These are phyloP conservation scores for Misgurnus mizolepis DNA, from an alignment of 2,113 vertebrate species.

Conservation along the genomic window DNA sequence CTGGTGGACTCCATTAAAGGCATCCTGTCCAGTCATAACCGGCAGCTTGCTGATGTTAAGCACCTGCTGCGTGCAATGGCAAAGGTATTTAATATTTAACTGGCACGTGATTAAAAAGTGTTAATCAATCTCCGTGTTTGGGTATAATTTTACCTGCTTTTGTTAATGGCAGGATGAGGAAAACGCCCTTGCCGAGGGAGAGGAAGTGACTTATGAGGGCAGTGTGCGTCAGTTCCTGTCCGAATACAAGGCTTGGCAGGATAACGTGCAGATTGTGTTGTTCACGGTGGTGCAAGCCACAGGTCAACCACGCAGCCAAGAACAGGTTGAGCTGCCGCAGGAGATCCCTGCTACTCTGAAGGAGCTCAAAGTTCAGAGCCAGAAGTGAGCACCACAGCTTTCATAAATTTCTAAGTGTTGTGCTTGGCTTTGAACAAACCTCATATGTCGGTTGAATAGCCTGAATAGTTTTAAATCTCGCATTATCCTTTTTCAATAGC, in stretches of 20 bases:
- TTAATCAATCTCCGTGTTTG: neutral
- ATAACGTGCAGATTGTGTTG: constrained; percentile 95
- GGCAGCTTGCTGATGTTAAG: constrained; percentile 93
- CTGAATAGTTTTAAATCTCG: neutral
- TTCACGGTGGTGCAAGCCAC: constrained; percentile 96
- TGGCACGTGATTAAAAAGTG: too few relatives aligned
- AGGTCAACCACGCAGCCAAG: constrained; percentile 89
- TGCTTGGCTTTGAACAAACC: neutral
- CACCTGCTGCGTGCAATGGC: constrained; percentile 97
- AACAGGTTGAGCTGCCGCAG: constrained; percentile 92
- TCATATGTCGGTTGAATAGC: neutral
- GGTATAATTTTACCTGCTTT: neutral
- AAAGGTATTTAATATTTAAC: constrained; percentile 78
- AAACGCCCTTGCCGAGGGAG: constrained; percentile 89
- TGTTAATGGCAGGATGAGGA: constrained; percentile 88
- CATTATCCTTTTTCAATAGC: constrained; percentile 64
- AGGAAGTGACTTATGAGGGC: constrained; percentile 93
- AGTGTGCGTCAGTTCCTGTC: constrained; percentile 95
- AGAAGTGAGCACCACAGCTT: constrained; percentile 76
- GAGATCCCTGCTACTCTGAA: constrained; percentile 94
- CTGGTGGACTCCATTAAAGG: constrained; percentile 95
- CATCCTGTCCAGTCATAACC: constrained; percentile 91
- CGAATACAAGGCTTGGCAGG: constrained; percentile 98
- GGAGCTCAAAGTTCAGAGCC: constrained; percentile 92
- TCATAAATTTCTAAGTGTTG: too few relatives aligned